A percentile compares a stretch with the other conserved stretches of the same genome.
Evolutionary conservation across 2,888 invertebrate species (phyloP).

Genomic region (Luperina testacea): DNA sequence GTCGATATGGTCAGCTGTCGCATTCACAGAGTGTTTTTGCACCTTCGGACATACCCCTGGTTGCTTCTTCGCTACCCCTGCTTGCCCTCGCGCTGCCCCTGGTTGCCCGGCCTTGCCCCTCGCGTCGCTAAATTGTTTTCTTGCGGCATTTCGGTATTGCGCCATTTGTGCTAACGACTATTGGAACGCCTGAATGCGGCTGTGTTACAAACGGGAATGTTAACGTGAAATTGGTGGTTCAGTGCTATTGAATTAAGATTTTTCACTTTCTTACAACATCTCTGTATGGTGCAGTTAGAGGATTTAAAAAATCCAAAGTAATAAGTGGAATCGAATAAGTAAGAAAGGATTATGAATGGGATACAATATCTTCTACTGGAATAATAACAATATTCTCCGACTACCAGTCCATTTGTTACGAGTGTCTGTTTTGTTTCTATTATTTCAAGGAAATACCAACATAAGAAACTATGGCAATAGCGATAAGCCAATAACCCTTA

Average conservation of each 20-base stretch:
- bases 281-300: background rate
- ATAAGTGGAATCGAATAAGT: too few relatives aligned
- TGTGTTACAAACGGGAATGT: slow-evolving; percentile 54
- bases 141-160: slow-evolving; percentile 76
- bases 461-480: background rate
- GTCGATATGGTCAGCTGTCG: slow-evolving; percentile 83
- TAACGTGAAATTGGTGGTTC: slow-evolving; percentile 24
- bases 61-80: slow-evolving; percentile 40
- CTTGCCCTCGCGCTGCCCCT: slow-evolving; percentile 26
- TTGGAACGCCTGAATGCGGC: slow-evolving; percentile 58
- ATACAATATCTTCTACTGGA: background rate
- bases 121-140: slow-evolving; percentile 85
- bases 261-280: background rate
- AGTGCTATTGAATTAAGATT: slow-evolving; percentile 17
- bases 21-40: slow-evolving; percentile 87
- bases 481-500: background rate
- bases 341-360: background rate
- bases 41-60: slow-evolving; percentile 71
- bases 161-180: slow-evolving; percentile 76
- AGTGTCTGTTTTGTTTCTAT: background rate
- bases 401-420: background rate
- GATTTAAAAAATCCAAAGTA: background rate
- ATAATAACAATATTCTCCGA: background rate
- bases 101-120: slow-evolving; percentile 61
- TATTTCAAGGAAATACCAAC: background rate